Percentiles rank a stretch among this genome's conserved stretches.
phyloP scores from a whole-genome alignment of 2,888 invertebrate genomes.

The Eristalinus sepulchralis region DNA sequence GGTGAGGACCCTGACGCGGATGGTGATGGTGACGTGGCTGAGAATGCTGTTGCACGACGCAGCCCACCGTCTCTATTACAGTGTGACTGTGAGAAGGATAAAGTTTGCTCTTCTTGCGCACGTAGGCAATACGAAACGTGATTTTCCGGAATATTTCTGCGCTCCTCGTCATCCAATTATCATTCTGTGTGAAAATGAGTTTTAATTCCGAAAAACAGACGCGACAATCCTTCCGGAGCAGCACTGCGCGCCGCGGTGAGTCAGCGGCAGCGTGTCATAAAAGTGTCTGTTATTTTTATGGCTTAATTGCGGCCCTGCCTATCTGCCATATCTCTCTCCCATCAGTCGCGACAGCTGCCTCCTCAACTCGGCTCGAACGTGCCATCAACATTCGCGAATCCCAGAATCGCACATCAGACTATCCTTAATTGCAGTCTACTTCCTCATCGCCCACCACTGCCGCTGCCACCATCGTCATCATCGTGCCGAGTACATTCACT shows the following conservation, averaged over 20 bases:
- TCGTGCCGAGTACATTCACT: slow-evolving; percentile 22
- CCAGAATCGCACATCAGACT: slow-evolving; percentile 35
- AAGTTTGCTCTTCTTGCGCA: slow-evolving; percentile 67
- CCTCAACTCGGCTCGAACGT: slow-evolving; percentile 20
- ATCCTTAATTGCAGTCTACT: slow-evolving; percentile 59
- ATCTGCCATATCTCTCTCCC: slow-evolving; percentile 14
- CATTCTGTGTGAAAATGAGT: slow-evolving; percentile 72
- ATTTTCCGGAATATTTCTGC: slow-evolving; percentile 70
- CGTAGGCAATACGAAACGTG: slow-evolving; percentile 72
- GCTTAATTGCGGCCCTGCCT: slow-evolving; percentile 64
- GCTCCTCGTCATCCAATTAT: slow-evolving; percentile 71
- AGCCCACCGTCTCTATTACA: slow-evolving; percentile 60
- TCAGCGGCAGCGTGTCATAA: slow-evolving; percentile 54
- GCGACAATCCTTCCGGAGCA: slow-evolving; percentile 68
- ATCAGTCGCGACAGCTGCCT: neutral
- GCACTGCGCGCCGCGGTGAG: neutral
- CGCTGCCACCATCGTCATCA: neutral
- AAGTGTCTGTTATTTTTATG: slow-evolving; percentile 71
- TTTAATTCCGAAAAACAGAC: slow-evolving; percentile 71
- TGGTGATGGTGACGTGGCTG: slow-evolving; percentile 20
- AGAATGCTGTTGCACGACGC: neutral
- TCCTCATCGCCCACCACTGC: neutral
- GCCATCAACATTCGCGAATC: slow-evolving; percentile 50
- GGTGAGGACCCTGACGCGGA: slow-evolving; percentile 25
- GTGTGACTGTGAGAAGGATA: slow-evolving; percentile 58